Base-by-base conservation (phyloP, 2,113 vertebrate genomes). In the Corapipo altera region DNA sequence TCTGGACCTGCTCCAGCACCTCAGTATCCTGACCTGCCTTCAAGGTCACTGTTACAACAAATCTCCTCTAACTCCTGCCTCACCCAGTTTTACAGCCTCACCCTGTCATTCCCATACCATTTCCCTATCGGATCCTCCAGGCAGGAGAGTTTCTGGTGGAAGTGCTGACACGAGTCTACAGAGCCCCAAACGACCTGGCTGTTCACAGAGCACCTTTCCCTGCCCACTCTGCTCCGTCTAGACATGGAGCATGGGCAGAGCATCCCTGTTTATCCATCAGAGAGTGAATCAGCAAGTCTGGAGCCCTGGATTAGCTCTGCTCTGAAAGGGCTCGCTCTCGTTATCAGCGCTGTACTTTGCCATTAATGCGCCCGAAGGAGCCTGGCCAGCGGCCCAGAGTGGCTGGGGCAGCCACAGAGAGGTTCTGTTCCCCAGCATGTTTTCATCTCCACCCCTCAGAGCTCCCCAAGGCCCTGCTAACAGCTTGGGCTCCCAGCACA, bases 251-350 rank as follows among this genome's bases (percentile, higher is more conserved):
- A 3, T 0, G 18, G 11, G 33, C 64, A 32, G 11, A 79, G 76
- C 59, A 72, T 41, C 79, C 81, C 57, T 18, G n/a, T 17, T 67
- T 9, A 48, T 16, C 66, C 91, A 49, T 19, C n/a, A 27, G 24
- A 12, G 58, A 33, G 54, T 93, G 95, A 97, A 61, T 87, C 96
- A 93, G 88, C 95, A 44, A 33, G 21, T 12, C 69, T 12, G 30
- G 43, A 39, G 54, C 73, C 35, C 5, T 9, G 20, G 37, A 71
- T 76, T 73, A 72, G 78, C 59, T 84, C 83, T 76, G 51, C 75
- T 4, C 20, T 15, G 77, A 33, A 11, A 9, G 27, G 30, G 43
- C 22, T 21, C 78, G 24, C 66, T 32, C 80, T 43, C 5, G 12
- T 49, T 84, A 69, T 24, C 15, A 0, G 48, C 5, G 8, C 72